phyloP scores from a whole-genome alignment of 92 coral and sea anemone species.

The Epizoanthus ramosus region DNA sequence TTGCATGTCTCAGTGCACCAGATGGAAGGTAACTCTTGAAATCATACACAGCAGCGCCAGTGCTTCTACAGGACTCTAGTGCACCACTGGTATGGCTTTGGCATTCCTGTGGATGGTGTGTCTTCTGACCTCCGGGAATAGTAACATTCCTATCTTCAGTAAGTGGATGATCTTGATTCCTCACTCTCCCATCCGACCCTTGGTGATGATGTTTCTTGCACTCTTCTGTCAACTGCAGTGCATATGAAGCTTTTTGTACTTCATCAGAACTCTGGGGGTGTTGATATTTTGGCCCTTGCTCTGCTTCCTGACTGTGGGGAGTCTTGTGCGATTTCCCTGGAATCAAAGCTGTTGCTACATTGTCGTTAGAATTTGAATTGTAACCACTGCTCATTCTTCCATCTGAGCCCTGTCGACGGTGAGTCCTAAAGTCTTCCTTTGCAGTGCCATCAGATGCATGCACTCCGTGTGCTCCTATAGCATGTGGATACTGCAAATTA shows the following conservation, averaged over 20 bases:
- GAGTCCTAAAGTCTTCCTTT: neutral
- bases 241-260: neutral
- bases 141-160: neutral
- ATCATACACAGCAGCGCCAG: constrained; percentile 13
- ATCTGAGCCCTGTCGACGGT: constrained; percentile 8
- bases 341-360: neutral
- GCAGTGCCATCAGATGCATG: neutral
- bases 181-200: constrained; percentile 1
- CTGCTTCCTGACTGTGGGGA: neutral
- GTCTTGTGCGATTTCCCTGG: neutral
- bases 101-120: constrained; percentile 3
- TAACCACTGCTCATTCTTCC: constrained; percentile 37
- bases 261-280: neutral
- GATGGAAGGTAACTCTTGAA: constrained; percentile 32
- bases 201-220: constrained; percentile 5
- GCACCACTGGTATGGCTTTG: neutral
- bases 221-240: neutral
- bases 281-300: neutral
- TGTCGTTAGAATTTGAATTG: constrained; percentile 26
- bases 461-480: neutral
- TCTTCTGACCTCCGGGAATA: constrained; percentile 4
- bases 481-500: neutral
- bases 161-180: neutral
- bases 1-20: neutral
- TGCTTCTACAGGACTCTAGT: constrained; percentile 8